These are phyloP conservation scores for Cephus spinipes DNA, from an alignment of 2,888 invertebrate species.

Conservation along the genomic window DNA sequence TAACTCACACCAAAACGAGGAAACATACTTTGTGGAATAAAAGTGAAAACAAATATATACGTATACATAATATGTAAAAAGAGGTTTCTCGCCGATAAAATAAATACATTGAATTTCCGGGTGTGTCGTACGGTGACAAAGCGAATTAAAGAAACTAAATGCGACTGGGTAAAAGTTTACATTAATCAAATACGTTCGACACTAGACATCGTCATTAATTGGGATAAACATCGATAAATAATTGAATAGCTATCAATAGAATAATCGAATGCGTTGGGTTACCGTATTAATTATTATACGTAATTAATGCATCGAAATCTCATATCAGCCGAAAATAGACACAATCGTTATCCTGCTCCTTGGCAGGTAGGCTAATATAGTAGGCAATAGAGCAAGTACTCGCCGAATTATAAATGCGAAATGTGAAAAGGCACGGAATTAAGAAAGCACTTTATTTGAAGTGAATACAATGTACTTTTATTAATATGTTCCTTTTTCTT, in stretches of 20 bases:
- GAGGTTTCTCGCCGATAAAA: constrained; percentile 34
- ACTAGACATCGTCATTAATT: too few species aligned
- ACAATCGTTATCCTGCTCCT: too few species aligned
- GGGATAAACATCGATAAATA: constrained; percentile 30
- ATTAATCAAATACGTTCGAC: too few species aligned
- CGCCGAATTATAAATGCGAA: too few species aligned
- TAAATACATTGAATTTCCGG: constrained; percentile 46
- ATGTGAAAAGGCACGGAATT: constrained; percentile 58
- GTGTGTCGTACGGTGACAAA: constrained; percentile 29
- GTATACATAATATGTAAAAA: too few species aligned
- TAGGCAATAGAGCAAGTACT: too few species aligned
- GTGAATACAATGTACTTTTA: constrained; percentile 33
- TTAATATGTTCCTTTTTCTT: constrained; percentile 14
- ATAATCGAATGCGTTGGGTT: too few species aligned
- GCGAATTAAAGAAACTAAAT: not conserved
- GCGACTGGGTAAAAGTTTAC: not conserved
- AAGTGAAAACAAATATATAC: constrained; percentile 10
- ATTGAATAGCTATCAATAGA: too few species aligned
- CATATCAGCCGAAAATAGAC: too few species aligned
- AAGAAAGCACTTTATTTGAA: constrained; percentile 56
- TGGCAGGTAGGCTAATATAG: too few species aligned
- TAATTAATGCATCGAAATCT: too few species aligned
- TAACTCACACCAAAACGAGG: constrained; percentile 49
- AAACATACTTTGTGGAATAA: constrained; percentile 28
- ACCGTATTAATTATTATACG: too few species aligned